A percentile compares a stretch with the other conserved stretches of the same genome.
Evolutionary conservation across 2,888 invertebrate species (phyloP).

Genomic region (Orchesella flavescens): DNA sequence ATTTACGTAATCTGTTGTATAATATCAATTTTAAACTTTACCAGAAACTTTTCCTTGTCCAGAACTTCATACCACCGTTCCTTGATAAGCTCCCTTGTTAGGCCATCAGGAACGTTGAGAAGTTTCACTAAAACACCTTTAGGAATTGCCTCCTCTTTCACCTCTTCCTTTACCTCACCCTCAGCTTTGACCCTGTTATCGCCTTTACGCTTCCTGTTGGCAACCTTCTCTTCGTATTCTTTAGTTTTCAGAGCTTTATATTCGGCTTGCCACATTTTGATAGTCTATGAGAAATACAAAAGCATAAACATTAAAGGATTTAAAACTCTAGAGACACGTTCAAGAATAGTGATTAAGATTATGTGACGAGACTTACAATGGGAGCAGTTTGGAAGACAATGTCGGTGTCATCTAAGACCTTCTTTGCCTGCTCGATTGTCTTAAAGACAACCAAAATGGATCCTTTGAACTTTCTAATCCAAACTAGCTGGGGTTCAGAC

Average conservation of each 20-base stretch:
- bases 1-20: too few species aligned
- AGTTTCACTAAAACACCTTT: conserved; percentile 85
- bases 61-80: conserved; percentile 80
- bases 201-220: conserved; percentile 71
- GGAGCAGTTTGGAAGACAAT: conserved; percentile 77
- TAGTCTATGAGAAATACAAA: conserved; percentile 75
- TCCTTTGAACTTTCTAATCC: conserved; percentile 82
- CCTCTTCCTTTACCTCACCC: conserved; percentile 52
- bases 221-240: conserved; percentile 73
- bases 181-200: conserved; percentile 71
- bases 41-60: conserved; percentile 75
- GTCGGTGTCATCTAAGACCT: conserved; percentile 82
- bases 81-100: conserved; percentile 83
- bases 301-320: background rate
- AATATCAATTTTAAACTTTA: conserved; percentile 10
- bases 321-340: background rate
- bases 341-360: conserved; percentile 4
- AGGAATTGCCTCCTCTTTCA: conserved; percentile 76
- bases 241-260: conserved; percentile 73
- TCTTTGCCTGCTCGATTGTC: conserved; percentile 85
- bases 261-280: conserved; percentile 74
- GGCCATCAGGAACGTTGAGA: conserved; percentile 78
- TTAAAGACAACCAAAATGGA: conserved; percentile 93
- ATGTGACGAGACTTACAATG: conserved; percentile 58
- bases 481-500: conserved; percentile 76